Base-by-base conservation (phyloP, 2,888 invertebrate species). In the Hyposoter dolosus region DNA sequence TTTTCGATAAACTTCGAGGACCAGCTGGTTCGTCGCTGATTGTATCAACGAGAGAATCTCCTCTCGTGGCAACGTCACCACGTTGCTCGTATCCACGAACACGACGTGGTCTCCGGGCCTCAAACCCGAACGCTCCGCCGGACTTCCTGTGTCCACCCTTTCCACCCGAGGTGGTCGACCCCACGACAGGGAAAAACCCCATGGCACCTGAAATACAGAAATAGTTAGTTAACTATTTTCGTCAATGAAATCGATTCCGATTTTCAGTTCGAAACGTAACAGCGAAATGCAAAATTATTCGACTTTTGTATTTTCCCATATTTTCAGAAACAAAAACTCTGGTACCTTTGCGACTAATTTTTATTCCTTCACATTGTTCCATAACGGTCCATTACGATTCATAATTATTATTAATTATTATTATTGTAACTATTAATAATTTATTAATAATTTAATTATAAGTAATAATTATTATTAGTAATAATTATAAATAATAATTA, bases 121-220 rank as follows among this genome's bases (percentile, higher is more conserved):
- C 15, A 98, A 96, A 6, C 98, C 98, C 5, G 97, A 97, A n/a
- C 96, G 95, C 87, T 98, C 98, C 0, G 98, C 98, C 6, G 98
- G 97, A 17, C 97, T 95, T 3, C 97, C 97, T 0, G 97, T 96
- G 84, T 98, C 98, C 17, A 98, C 97, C 83, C 98, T 95, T 92
- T 98, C 98, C 65, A 98, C 97, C 32, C 98, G 95, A 4, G 98
- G 98, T 0, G 98, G 98, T 91, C 97, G 96, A 7, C 98, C 98
- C 98, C 98, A 98, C 0, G 98, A 98, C 77, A 98, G 96, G 6
- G 98, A 98, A 94, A 98, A 98, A 19, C 98, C 98, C 94, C 94
- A 94, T 88, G 94, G 91, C 40, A 93, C 86, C 93, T 94, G 89
- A 10, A 89, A 89, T 43, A 71, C 63, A 35, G 23, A n/a, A 28